Conservation (phyloP, 2,113 vertebrate species). For the Mandrillus leucophaeus region DNA sequence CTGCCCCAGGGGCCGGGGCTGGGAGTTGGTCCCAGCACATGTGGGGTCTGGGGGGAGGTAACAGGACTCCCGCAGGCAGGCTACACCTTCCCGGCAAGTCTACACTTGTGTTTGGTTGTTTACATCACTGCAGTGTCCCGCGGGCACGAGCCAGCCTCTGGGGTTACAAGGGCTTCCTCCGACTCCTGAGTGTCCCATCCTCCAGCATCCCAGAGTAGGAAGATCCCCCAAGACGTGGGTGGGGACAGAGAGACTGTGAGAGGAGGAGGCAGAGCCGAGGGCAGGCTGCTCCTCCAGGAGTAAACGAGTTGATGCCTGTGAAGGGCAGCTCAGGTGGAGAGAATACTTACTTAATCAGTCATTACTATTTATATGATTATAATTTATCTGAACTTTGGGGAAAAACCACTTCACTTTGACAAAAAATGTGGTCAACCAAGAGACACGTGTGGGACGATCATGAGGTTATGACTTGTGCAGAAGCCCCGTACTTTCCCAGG, state of each 20-base stretch:
- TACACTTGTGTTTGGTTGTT: background rate
- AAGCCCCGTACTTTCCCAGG: slow-evolving; percentile 23
- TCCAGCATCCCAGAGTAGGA: too few relatives aligned
- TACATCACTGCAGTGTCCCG: background rate
- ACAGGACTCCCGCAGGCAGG: background rate
- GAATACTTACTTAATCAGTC: rapidly evolving
- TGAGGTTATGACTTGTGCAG: background rate
- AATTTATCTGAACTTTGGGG: background rate
- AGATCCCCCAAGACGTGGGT: background rate
- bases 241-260: background rate
- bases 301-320: background rate
- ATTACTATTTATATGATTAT: rapidly evolving
- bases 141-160: background rate
- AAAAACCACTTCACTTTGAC: background rate
- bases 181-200: background rate
- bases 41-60: too few relatives aligned
- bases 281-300: background rate
- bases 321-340: background rate
- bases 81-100: background rate
- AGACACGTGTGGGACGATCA: background rate
- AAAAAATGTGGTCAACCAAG: background rate
- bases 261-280: background rate
- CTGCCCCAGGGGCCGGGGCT: background rate
- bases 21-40: background rate
- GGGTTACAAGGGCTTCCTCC: background rate